These are phyloP conservation scores for Ornithoptera priamus DNA, from an alignment of 2,888 invertebrate genomes.

Conservation along the genomic window DNA sequence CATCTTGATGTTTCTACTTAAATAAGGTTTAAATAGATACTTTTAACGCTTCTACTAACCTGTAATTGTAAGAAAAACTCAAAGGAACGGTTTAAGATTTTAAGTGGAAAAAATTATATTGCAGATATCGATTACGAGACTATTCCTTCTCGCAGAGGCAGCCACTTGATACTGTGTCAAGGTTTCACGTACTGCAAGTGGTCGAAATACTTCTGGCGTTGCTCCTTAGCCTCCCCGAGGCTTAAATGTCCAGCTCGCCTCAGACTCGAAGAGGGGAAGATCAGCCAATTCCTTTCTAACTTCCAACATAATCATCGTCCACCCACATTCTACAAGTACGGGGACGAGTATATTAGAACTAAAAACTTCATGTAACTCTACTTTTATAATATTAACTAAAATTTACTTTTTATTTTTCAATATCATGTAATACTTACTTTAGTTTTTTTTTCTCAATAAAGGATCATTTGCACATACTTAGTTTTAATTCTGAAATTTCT, in stretches of 20 bases:
- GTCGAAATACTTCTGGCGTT: slow-evolving; percentile 29
- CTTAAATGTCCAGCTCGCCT: slow-evolving; percentile 23
- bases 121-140: slow-evolving; percentile 24
- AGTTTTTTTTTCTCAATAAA: neutral
- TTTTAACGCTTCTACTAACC: neutral
- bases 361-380: neutral
- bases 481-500: neutral
- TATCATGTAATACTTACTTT: slow-evolving; percentile 1
- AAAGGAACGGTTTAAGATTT: neutral
- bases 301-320: slow-evolving; percentile 18
- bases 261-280: slow-evolving; percentile 9
- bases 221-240: slow-evolving; percentile 22
- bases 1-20: too few relatives aligned
- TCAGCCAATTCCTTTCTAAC: slow-evolving; percentile 4
- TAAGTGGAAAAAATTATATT: neutral
- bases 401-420: neutral
- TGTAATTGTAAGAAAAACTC: neutral
- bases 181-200: slow-evolving; percentile 32
- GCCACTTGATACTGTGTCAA: slow-evolving; percentile 16
- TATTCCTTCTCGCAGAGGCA: slow-evolving; percentile 14
- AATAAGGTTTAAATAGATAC: neutral
- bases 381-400: neutral
- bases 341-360: slow-evolving; percentile 1
- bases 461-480: neutral
- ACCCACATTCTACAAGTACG: slow-evolving; percentile 6